Percentiles rank a stretch among this genome's conserved stretches.
These are phyloP conservation scores for Mus caroli DNA, from an alignment of 2,797 vertebrate genomes.

Conservation along the genomic window DNA sequence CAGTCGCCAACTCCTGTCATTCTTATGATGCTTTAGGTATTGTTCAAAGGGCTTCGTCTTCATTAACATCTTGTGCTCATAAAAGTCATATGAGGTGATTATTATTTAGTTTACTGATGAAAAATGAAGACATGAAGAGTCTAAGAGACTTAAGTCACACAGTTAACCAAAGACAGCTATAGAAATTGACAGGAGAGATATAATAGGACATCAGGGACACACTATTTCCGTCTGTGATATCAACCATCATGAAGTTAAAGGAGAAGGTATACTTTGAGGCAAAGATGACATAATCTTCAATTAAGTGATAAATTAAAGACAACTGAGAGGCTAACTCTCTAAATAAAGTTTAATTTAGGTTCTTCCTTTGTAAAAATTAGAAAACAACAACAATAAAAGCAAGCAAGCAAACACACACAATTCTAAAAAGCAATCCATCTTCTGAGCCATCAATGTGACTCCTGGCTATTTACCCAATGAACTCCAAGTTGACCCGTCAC, in stretches of 20 bases:
- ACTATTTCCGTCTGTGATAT: neutral
- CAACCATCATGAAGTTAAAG: neutral
- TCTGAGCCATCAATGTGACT: neutral
- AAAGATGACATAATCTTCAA: neutral
- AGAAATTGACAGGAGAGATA: accelerated
- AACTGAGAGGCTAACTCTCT: neutral
- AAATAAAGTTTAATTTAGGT: neutral
- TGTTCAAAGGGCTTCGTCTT: neutral
- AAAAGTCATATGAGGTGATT: neutral
- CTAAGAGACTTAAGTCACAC: neutral
- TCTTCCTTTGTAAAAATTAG: neutral
- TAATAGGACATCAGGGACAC: neutral
- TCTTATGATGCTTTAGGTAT: too few species aligned
- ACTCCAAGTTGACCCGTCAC: neutral
- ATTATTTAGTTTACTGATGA: neutral
- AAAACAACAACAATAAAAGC: neutral
- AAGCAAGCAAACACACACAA: neutral
- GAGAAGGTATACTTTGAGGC: neutral
- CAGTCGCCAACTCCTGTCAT: neutral
- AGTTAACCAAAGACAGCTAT: neutral
- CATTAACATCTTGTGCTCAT: neutral
- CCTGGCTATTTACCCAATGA: neutral
- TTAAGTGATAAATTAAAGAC: neutral
- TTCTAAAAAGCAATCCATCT: neutral
- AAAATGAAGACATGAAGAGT: neutral